Evolutionary conservation across 37 sponge, comb jelly and placozoan species (phyloP).

Genomic region (Corticium candelabrum): DNA sequence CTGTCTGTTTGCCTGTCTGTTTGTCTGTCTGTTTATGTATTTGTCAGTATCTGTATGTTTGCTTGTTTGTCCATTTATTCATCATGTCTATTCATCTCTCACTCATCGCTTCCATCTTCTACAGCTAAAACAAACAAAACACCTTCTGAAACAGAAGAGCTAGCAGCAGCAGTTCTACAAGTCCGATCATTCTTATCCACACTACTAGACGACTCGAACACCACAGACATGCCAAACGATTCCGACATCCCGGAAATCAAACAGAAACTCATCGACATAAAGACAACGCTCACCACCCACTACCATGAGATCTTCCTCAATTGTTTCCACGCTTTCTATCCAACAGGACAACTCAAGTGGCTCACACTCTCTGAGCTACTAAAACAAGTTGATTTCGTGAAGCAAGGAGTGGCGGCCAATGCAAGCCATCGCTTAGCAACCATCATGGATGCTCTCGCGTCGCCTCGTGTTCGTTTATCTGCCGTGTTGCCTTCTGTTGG

Average conservation of each 20-base stretch:
- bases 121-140: too few relatives aligned
- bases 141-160: not conserved
- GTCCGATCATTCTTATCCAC: not conserved
- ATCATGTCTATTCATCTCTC: too few relatives aligned
- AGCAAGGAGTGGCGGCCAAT: not conserved
- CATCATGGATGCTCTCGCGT: not conserved
- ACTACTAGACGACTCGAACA: not conserved
- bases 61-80: too few relatives aligned
- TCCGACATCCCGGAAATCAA: constrained; percentile 51
- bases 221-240: not conserved
- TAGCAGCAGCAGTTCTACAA: not conserved
- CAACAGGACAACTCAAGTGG: constrained; percentile 75
- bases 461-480: not conserved
- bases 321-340: constrained; percentile 89
- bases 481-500: not conserved
- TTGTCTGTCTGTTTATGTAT: too few relatives aligned
- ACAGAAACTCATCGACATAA: constrained; percentile 26
- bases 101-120: too few relatives aligned
- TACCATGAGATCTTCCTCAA: constrained; percentile 44
- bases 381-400: not conserved
- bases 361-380: constrained; percentile 58
- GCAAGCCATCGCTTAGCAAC: not conserved
- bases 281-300: too few relatives aligned
- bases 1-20: too few relatives aligned
- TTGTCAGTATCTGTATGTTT: too few relatives aligned